Evolutionary conservation across 2,113 vertebrate species (phyloP), one percentile per base, ranked within the genome.

Genomic region (Thunnus maccoyii): DNA sequence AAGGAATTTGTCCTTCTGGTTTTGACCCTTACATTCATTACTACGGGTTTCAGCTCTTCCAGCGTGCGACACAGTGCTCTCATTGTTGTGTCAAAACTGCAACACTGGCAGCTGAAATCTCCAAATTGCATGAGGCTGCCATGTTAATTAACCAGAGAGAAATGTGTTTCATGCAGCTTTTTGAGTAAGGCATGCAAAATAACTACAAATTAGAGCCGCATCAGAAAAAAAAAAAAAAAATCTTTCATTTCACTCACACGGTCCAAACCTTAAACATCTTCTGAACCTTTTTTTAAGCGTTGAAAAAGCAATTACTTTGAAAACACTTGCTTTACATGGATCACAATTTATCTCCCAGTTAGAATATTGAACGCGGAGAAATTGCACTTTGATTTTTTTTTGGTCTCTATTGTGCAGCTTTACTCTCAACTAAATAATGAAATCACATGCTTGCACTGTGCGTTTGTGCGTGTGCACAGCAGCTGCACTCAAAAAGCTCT

Each of bases 1-100:
- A 41, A 80, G 75, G 73, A 89, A 87, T 61, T 70, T 56, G 70
- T 84, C 80, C 72, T 83, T 78, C 66, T 80, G 58, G 44, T 80
- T 76, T 55, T 68, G 87, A 80, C 75, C 76, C 72, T 70, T 47
- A 47, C 54, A 74, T 79, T 64, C 55, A 74, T 81, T 76, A n/a
- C 18, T 16, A 14, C 25, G 52, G 74, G 10, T 72, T 12, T 30
- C 47, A 9, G 82, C 82, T 56, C 17, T 62, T 75, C 62, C 3
- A 9, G 4, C 0, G 30, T 15, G 61, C 0, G 0, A 15, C 60
- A 87, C 80, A n/a, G 64, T 3, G 75, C 67, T n/a, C 3, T 54
- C 76, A 83, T 80, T 87, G 76, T 81, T 48, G 51, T 51, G 64
- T 82, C 68, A 41, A 47, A 72, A 32, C 50, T 54, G 69, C 22